Evolutionary conservation across 2,113 vertebrate species (phyloP).

Genomic region (Orycteropus afer): DNA sequence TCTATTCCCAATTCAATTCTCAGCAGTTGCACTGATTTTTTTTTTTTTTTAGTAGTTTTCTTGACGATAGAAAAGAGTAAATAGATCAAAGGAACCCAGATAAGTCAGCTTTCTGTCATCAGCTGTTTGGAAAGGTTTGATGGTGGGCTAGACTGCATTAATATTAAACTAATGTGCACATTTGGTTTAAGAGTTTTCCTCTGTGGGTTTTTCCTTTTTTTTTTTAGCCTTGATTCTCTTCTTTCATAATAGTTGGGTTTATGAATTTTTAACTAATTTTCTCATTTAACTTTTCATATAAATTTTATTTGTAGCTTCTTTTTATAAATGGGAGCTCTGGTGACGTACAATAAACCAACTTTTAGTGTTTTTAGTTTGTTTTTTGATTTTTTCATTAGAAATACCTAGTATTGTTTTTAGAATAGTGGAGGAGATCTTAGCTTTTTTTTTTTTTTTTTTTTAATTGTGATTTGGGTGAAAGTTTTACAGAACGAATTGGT

Average conservation of each 20-base stretch:
- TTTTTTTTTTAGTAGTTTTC: not conserved
- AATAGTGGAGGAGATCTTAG: not conserved
- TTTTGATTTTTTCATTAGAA: not conserved
- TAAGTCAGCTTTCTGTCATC: not conserved
- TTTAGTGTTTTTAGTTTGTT: not conserved
- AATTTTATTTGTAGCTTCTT: not conserved
- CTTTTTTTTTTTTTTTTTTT: no score
- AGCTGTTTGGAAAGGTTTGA: not conserved
- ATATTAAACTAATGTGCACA: not conserved
- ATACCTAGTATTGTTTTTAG: not conserved
- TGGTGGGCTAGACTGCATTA: not conserved
- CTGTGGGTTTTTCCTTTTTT: not conserved
- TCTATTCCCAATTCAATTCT: not conserved
- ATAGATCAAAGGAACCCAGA: not conserved
- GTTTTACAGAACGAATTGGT: no score
- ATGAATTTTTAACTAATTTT: slow-evolving; percentile 21
- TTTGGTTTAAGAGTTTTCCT: not conserved
- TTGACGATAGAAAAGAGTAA: not conserved
- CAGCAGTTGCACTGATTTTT: not conserved
- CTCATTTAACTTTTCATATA: not conserved
- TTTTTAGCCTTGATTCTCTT: not conserved
- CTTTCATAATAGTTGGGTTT: not conserved
- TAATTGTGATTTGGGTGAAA: no score
- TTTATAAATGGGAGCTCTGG: slow-evolving; percentile 30
- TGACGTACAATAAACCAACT: no score